Evolutionary conservation across 2,113 vertebrate species (phyloP).

Genomic region (Telmatochromis sp.): DNA sequence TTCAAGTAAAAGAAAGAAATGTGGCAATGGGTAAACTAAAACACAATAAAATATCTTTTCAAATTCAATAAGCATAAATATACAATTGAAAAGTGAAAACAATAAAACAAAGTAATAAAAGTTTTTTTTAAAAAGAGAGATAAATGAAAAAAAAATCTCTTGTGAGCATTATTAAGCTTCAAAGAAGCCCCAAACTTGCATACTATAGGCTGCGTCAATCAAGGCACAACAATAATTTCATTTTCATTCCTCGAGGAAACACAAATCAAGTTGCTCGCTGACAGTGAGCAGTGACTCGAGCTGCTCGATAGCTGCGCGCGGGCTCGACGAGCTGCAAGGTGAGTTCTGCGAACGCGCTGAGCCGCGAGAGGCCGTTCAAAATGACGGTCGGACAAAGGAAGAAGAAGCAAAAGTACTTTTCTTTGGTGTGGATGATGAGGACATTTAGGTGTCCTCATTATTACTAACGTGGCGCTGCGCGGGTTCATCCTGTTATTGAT

Average conservation of each 20-base stretch:
- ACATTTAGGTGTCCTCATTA: constrained; percentile 13
- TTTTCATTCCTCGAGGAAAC: constrained; percentile 26
- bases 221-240: constrained; percentile 22
- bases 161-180: background rate
- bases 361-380: constrained; percentile 1
- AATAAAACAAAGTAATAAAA: background rate
- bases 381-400: background rate
- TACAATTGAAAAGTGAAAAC: background rate
- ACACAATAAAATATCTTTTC: background rate
- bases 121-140: background rate
- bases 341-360: background rate
- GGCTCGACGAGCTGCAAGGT: background rate
- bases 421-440: background rate
- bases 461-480: background rate
- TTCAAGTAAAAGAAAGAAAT: background rate
- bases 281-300: constrained; percentile 33
- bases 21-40: background rate
- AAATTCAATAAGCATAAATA: background rate
- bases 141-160: background rate
- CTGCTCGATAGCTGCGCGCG: constrained; percentile 22
- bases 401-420: background rate
- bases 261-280: constrained; percentile 38
- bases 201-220: constrained; percentile 19
- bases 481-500: constrained; percentile 14
- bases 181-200: background rate